A percentile compares a stretch with the other conserved stretches of the same genome.
phyloP scores from a whole-genome alignment of 1,140 invertebrate species.

The Dendroctonus ponderosae region DNA sequence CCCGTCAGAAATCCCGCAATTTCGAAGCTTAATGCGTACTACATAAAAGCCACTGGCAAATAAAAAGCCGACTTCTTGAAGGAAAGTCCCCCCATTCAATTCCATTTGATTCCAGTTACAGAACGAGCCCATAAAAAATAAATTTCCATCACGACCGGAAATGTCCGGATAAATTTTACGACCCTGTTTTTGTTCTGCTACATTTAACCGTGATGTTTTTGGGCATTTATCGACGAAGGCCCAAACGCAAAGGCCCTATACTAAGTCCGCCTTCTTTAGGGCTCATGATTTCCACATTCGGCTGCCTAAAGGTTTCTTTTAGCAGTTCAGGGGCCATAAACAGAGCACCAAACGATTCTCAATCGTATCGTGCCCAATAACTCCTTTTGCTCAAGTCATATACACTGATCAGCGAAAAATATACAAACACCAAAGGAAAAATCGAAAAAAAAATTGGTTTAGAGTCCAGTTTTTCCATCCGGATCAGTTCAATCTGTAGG shows the following conservation, averaged over 20 bases:
- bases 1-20: too few relatives aligned
- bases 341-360: too few relatives aligned
- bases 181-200: constrained; percentile 31
- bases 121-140: constrained; percentile 19
- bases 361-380: too few relatives aligned
- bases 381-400: too few relatives aligned
- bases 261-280: constrained; percentile 1
- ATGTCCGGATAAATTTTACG: constrained; percentile 31
- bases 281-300: constrained; percentile 4
- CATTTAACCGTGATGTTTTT: constrained; percentile 31
- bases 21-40: too few relatives aligned
- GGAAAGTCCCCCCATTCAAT: neutral
- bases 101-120: constrained; percentile 4
- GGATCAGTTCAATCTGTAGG: too few relatives aligned
- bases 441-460: too few relatives aligned
- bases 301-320: constrained; percentile 6
- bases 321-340: neutral
- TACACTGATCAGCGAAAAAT: too few relatives aligned
- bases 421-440: too few relatives aligned
- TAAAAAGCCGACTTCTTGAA: neutral
- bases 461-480: too few relatives aligned
- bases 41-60: neutral
- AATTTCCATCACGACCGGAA: constrained; percentile 30
- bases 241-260: neutral
- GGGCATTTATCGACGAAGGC: constrained; percentile 9